Evolutionary conservation across 2,113 vertebrate genomes (phyloP), one percentile per base, ranked within the genome.

Genomic region (Neodontobutis hainanensis): DNA sequence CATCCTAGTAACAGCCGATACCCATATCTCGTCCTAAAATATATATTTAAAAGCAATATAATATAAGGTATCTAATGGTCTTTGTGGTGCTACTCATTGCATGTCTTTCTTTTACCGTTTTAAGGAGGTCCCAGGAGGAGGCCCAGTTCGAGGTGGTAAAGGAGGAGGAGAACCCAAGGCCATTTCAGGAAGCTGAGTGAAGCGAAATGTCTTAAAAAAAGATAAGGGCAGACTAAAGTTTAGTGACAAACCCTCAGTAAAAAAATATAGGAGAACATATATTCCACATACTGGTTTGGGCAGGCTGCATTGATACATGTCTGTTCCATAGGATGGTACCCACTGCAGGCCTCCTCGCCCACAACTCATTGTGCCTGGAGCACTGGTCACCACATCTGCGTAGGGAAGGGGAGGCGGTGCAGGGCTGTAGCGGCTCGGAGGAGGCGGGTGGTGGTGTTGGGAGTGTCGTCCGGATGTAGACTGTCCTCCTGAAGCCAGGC

Each of bases 161-260:
- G 96, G 96, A 0, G 97, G 96, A 51, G 97, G 95, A 80, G 96
- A 96, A 49, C 92, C 94, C 90, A 96, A 92, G 65, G 95, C 93
- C 95, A 99, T 97, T 81, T 99, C 97, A 64, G 97, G 97, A 84
- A 99, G 96, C 90, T 98, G 97, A 61, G 96, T 98, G 92, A 98
- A 99, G 82, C 96, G 94, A 82, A 98, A 99, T 65, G 96, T 95
- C 97, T 99, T 84, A 6, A 81, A 74, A 32, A 78, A 64, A 89
- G 19, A 27, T 27, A 27, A 27, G 19, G 19, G 35, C 12, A 60
- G n/a, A 40, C 47, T 69, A 58, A 73, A 42, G 9, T 46, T 55
- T 38, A 55, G 35, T 36, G 52, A 34, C 12, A 38, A n/a, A 5
- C 15, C 16, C 14, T 43, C 38, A 19, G 11, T 38, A 36, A 38